Percentiles rank a stretch among this genome's conserved stretches.
Conservation (phyloP, 2,888 invertebrate species). For the Napeogenes sylphis region DNA sequence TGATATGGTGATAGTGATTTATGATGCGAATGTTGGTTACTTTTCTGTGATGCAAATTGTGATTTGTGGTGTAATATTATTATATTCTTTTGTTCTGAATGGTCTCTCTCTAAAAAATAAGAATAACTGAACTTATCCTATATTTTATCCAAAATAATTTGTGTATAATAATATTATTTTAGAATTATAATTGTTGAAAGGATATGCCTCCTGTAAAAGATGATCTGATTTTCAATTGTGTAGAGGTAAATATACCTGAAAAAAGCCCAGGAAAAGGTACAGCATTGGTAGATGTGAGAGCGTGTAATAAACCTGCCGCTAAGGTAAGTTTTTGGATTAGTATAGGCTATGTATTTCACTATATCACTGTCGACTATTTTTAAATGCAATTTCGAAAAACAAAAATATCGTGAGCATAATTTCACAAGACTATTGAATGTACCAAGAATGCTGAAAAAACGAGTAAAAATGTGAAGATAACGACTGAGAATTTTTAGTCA, state of each 20-base stretch:
- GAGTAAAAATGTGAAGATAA: too few relatives aligned
- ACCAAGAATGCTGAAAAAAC: too few relatives aligned
- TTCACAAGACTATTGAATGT: too few relatives aligned
- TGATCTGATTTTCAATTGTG: constrained; percentile 67
- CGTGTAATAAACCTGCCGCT: constrained; percentile 81
- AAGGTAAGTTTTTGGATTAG: constrained; percentile 69
- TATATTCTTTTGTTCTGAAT: constrained; percentile 4
- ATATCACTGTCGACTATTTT: background rate
- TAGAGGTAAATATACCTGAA: constrained; percentile 69
- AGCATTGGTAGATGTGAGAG: constrained; percentile 80
- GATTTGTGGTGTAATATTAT: constrained; percentile 18
- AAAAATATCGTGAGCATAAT: too few relatives aligned
- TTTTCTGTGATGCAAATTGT: constrained; percentile 16
- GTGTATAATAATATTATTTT: background rate
- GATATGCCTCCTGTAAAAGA: constrained; percentile 77
- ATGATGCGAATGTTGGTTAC: constrained; percentile 13
- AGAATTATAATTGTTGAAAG: constrained; percentile 36
- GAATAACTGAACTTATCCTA: background rate
- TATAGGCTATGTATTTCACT: background rate
- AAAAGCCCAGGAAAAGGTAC: constrained; percentile 72
- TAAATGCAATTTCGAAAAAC: background rate
- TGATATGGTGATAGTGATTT: constrained; percentile 15
- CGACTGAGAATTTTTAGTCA: too few relatives aligned
- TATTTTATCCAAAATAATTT: background rate
- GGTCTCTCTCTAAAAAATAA: background rate